These are phyloP conservation scores for Alaudala cheleensis DNA, from an alignment of 2,113 vertebrate species.

Conservation along the genomic window DNA sequence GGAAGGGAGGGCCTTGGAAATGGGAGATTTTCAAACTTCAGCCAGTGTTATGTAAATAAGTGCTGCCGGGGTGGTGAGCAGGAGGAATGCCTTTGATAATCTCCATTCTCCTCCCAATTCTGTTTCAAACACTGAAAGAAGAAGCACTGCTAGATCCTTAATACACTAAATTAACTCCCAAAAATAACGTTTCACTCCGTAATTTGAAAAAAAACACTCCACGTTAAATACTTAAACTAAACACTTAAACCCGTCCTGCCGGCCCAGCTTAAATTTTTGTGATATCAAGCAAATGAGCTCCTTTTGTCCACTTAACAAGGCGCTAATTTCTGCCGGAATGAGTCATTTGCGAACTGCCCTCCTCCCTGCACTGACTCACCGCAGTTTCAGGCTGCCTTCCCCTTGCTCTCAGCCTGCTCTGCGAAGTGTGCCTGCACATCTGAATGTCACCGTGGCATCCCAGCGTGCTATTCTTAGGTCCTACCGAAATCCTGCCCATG, in stretches of 20 bases:
- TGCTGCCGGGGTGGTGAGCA: not conserved
- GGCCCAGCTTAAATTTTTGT: not conserved
- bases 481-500: rapidly evolving
- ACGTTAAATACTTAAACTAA: not conserved
- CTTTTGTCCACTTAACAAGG: not conserved
- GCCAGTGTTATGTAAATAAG: not conserved
- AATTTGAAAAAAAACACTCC: not conserved
- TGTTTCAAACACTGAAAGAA: not conserved
- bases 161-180: not conserved
- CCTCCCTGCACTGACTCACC: constrained; percentile 54
- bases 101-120: not conserved
- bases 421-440: rapidly evolving
- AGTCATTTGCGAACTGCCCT: not conserved
- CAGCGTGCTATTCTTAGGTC: not conserved
- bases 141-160: not conserved
- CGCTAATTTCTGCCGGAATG: not conserved
- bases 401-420: not conserved
- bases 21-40: not conserved
- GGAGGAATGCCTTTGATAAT: not conserved
- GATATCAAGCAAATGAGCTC: not conserved
- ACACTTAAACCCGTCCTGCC: not conserved
- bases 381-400: not conserved
- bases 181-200: not conserved
- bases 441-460: not conserved
- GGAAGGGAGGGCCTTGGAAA: not conserved